Evolutionary conservation across 2,797 vertebrate genomes (phyloP).

Genomic region (Gambusia yucatana): DNA sequence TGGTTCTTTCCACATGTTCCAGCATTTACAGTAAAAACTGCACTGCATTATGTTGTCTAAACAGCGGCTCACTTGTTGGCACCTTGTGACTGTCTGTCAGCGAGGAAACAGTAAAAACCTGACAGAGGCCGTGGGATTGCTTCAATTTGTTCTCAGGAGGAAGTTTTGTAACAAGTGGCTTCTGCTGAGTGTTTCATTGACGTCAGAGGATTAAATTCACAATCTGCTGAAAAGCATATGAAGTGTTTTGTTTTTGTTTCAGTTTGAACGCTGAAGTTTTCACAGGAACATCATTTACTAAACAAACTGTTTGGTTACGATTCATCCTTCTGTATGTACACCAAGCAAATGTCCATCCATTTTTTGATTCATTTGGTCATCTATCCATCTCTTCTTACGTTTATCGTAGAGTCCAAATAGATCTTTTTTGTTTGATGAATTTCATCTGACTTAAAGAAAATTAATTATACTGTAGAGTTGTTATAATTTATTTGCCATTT

Average conservation of each 20-base stretch:
- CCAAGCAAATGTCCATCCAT: not conserved
- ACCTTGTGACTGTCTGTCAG: slow-evolving; percentile 8
- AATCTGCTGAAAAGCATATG: slow-evolving; percentile 22
- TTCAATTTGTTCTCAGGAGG: slow-evolving; percentile 52
- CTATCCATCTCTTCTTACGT: not conserved
- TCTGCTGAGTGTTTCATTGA: slow-evolving; percentile 28
- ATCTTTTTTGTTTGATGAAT: not conserved
- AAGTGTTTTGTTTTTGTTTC: slow-evolving; percentile 1
- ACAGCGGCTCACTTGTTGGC: not conserved
- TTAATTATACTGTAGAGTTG: not conserved
- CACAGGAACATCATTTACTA: not conserved
- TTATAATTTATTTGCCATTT: not conserved
- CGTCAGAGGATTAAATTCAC: slow-evolving; percentile 18
- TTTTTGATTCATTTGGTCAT: not conserved
- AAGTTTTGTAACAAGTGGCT: slow-evolving; percentile 50
- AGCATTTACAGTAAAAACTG: slow-evolving; percentile 8
- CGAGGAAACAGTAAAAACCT: not conserved
- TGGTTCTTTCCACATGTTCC: not conserved
- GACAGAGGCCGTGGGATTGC: not conserved
- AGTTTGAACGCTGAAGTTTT: not conserved
- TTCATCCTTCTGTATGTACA: not conserved
- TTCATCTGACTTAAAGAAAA: not conserved
- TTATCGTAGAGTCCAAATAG: not conserved
- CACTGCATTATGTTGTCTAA: slow-evolving; percentile 1
- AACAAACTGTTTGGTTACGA: not conserved